phyloP scores from a whole-genome alignment of 2,888 invertebrate genomes.

The Masnerella sp. region DNA sequence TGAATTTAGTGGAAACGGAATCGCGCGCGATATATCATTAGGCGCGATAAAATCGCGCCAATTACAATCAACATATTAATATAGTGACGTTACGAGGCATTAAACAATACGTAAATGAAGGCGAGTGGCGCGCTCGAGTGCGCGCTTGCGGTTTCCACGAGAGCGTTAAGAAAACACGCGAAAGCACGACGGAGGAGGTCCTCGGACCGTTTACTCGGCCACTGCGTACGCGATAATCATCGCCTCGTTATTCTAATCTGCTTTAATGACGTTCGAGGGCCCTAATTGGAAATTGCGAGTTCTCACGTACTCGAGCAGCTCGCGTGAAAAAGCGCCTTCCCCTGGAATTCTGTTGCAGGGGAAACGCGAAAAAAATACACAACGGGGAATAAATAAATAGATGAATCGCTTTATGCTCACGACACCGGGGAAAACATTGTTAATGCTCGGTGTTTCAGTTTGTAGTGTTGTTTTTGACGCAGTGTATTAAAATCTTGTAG shows the following conservation, averaged over 20 bases:
- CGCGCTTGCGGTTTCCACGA: conserved; percentile 42
- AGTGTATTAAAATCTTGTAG: too few species aligned
- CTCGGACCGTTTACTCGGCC: conserved; percentile 55
- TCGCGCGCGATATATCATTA: conserved; percentile 28
- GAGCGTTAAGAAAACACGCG: conserved; percentile 52
- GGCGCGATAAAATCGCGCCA: conserved; percentile 38
- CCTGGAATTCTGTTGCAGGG: conserved; percentile 35
- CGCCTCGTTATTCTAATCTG: conserved; percentile 65
- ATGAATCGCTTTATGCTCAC: neutral
- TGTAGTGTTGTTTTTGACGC: too few species aligned
- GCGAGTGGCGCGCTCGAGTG: too few species aligned
- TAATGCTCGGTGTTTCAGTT: too few species aligned
- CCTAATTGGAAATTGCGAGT: conserved; percentile 65
- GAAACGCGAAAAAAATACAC: conserved; percentile 23
- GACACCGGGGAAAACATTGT: too few species aligned
- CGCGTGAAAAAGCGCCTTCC: conserved; percentile 46
- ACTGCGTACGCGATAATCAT: conserved; percentile 64
- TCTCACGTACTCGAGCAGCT: conserved; percentile 52
- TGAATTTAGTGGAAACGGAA: conserved; percentile 34
- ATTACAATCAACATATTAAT: conserved; percentile 49
- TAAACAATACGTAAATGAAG: conserved; percentile 45
- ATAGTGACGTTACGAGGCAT: conserved; percentile 31
- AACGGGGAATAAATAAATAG: conserved; percentile 25
- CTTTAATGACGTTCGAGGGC: conserved; percentile 61
- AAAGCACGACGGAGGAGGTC: conserved; percentile 39